Conservation (phyloP, 2,888 invertebrate species). For the Drosophila kuntzei region DNA sequence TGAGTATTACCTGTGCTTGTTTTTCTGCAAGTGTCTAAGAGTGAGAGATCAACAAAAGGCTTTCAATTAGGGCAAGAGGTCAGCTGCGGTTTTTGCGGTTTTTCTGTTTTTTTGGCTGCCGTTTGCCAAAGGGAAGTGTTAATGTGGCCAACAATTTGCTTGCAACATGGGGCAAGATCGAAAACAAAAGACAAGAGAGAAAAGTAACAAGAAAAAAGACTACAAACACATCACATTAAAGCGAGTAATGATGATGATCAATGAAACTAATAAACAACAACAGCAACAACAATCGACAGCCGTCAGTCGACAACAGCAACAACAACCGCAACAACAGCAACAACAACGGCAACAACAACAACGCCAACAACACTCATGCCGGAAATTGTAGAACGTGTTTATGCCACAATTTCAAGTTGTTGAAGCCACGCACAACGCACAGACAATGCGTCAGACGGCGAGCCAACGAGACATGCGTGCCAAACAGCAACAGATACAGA, state of each 20-base stretch:
- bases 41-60: conserved; percentile 30
- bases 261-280: conserved; percentile 69
- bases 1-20: neutral
- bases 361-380: conserved; percentile 70
- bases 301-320: conserved; percentile 28
- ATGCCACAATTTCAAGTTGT: conserved; percentile 81
- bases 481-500: conserved; percentile 46
- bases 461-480: conserved; percentile 70
- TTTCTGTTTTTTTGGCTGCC: conserved; percentile 6
- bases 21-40: conserved; percentile 36
- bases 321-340: conserved; percentile 15
- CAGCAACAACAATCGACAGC: conserved; percentile 30
- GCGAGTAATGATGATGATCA: conserved; percentile 76
- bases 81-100: conserved; percentile 34
- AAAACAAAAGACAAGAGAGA: conserved; percentile 1
- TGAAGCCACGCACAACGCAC: conserved; percentile 80
- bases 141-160: conserved; percentile 2
- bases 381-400: conserved; percentile 81
- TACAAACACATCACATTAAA: conserved; percentile 38
- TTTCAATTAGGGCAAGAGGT: conserved; percentile 61
- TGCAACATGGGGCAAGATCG: conserved; percentile 7
- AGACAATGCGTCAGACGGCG: conserved; percentile 75
- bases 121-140: conserved; percentile 1
- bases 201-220: neutral
- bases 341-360: conserved; percentile 21